These are phyloP conservation scores for Drosophila affinis DNA, from an alignment of 2,888 invertebrate species.

Conservation along the genomic window DNA sequence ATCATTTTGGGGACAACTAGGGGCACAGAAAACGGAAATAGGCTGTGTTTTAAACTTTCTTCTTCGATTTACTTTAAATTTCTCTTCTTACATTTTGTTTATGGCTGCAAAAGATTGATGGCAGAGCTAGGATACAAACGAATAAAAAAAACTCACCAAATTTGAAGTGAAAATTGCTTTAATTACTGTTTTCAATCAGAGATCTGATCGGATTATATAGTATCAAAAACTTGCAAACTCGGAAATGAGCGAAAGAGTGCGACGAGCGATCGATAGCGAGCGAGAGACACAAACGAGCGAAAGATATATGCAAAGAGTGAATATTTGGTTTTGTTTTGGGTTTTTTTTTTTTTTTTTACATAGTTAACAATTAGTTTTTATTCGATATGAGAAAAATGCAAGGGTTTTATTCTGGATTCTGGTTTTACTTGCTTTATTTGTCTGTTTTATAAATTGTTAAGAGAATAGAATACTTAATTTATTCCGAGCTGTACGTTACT, in stretches of 20 bases:
- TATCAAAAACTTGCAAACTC: conserved; percentile 63
- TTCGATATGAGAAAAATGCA: conserved; percentile 74
- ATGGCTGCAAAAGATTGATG: conserved; percentile 72
- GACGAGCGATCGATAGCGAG: conserved; percentile 66
- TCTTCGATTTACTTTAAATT: conserved; percentile 68
- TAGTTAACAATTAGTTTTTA: conserved; percentile 56
- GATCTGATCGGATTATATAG: conserved; percentile 54
- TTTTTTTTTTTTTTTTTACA: conserved; percentile 24
- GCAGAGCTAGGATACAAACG: conserved; percentile 68
- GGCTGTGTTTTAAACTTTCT: conserved; percentile 48
- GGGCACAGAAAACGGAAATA: conserved; percentile 33
- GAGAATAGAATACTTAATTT: conserved; percentile 63
- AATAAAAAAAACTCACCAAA: conserved; percentile 75
- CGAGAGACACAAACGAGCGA: conserved; percentile 75
- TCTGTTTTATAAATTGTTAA: conserved; percentile 18
- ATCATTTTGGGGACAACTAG: conserved; percentile 16
- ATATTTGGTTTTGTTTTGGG: conserved; percentile 27
- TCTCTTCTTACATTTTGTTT: conserved; percentile 49
- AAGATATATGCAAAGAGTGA: conserved; percentile 66
- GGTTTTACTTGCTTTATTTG: conserved; percentile 61
- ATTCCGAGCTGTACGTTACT: conserved; percentile 69
- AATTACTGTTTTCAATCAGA: conserved; percentile 75
- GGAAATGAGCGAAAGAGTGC: conserved; percentile 71
- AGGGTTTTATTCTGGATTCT: conserved; percentile 65
- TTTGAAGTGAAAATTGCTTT: conserved; percentile 59